Evolutionary conservation across 2,797 vertebrate species (phyloP).

Genomic region (Linurgus olivaceus): DNA sequence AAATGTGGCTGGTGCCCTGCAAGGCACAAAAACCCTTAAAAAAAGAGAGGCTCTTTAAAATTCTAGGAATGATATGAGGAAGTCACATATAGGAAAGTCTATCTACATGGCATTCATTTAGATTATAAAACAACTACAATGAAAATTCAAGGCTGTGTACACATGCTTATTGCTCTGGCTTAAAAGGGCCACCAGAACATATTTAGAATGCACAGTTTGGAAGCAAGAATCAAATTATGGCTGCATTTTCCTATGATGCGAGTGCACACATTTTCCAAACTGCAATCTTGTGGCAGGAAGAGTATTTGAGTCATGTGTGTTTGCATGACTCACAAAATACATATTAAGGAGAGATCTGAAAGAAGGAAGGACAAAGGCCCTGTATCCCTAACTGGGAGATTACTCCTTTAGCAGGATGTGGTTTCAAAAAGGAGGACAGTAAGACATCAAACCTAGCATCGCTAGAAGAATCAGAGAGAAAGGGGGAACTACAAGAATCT

Average conservation of each 20-base stretch:
- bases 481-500: background rate
- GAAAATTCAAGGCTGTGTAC: background rate
- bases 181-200: background rate
- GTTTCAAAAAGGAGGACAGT: background rate
- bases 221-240: background rate
- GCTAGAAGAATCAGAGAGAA: background rate
- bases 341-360: background rate
- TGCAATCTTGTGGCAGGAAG: background rate
- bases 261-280: background rate
- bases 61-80: background rate
- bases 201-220: background rate
- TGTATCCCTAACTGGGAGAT: background rate
- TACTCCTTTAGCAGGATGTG: background rate
- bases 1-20: background rate
- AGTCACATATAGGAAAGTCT: background rate
- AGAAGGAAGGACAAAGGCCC: background rate
- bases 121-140: background rate
- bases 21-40: background rate
- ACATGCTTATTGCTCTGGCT: background rate
- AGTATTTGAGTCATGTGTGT: background rate
- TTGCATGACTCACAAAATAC: constrained; percentile 9
- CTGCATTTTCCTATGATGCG: background rate
- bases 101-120: background rate
- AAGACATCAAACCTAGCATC: background rate
- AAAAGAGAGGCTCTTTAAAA: background rate